Conservation (phyloP, 2,888 invertebrate species). For the Drosophila niveifrons region DNA sequence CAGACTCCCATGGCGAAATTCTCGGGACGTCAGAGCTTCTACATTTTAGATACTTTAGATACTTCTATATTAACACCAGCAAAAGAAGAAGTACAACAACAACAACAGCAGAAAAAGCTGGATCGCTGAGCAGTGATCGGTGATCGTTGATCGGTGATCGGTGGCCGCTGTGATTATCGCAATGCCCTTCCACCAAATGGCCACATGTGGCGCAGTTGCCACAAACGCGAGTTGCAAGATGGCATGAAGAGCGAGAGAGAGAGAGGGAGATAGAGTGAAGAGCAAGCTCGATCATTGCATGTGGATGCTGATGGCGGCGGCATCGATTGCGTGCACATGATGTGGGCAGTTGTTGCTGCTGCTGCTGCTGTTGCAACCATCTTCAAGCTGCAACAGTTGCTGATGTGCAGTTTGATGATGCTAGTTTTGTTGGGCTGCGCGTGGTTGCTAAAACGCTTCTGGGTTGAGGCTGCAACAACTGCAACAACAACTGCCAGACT, state of each 20-base stretch:
- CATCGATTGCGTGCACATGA: constrained; percentile 70
- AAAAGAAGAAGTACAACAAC: not conserved
- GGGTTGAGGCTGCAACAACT: constrained; percentile 57
- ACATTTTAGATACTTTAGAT: constrained; percentile 42
- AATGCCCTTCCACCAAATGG: constrained; percentile 46
- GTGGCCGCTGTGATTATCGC: constrained; percentile 56
- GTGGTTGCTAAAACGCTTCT: constrained; percentile 74
- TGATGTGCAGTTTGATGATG: constrained; percentile 48
- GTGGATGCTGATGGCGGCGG: constrained; percentile 64
- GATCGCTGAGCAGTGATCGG: constrained; percentile 12
- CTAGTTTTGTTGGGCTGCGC: constrained; percentile 42
- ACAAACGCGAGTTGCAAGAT: not conserved
- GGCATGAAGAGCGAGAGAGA: not conserved
- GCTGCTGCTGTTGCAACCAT: constrained; percentile 7
- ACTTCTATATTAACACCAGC: constrained; percentile 32
- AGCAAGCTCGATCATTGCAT: constrained; percentile 51
- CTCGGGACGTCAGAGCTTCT: constrained; percentile 45
- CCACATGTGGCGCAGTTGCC: constrained; percentile 65
- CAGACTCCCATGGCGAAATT: constrained; percentile 48
- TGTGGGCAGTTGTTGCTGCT: constrained; percentile 57
- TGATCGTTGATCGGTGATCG: constrained; percentile 27
- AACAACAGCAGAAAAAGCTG: constrained; percentile 20
- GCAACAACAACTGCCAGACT: constrained; percentile 22
- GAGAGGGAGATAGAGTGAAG: constrained; percentile 2
- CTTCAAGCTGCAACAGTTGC: constrained; percentile 12